These are phyloP conservation scores for Netelia melanura DNA, from an alignment of 2,888 invertebrate species.

Conservation along the genomic window DNA sequence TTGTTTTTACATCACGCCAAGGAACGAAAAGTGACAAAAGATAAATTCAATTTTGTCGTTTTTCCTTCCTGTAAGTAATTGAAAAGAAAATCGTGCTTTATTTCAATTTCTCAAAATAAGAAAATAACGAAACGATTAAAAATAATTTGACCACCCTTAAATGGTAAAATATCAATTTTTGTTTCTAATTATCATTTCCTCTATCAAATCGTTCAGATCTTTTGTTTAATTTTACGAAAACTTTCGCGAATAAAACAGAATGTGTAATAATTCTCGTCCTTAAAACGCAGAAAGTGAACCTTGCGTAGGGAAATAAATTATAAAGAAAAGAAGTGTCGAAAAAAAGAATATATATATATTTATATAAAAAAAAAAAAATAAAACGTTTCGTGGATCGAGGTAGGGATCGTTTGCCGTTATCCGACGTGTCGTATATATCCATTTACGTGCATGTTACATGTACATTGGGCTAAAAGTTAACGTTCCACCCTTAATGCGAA, in stretches of 20 bases:
- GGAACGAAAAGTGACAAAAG: not conserved
- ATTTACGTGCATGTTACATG: constrained; percentile 36
- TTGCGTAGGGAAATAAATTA: constrained; percentile 20
- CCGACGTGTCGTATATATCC: not conserved
- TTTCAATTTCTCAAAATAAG: not conserved
- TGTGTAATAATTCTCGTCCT: no score
- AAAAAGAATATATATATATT: no score
- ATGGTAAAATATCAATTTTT: no score
- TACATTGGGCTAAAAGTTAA: constrained; percentile 76
- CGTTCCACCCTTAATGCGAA: constrained; percentile 78
- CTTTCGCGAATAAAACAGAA: no score
- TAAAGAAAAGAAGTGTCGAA: not conserved
- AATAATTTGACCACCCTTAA: not conserved
- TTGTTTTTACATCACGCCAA: constrained; percentile 54
- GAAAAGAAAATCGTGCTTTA: not conserved
- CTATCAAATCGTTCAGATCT: no score
- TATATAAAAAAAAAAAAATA: not conserved
- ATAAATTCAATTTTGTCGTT: constrained; percentile 18
- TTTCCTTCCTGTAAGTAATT: not conserved
- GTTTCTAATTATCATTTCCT: no score
- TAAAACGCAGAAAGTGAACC: not conserved
- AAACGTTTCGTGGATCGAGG: constrained; percentile 1
- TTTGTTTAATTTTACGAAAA: no score
- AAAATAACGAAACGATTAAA: not conserved
- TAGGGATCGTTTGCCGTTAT: constrained; percentile 7